Percentiles rank a stretch among this genome's conserved stretches.
These are phyloP conservation scores for Sebastolobus alascanus DNA, from an alignment of 2,797 vertebrate genomes.

Conservation along the genomic window DNA sequence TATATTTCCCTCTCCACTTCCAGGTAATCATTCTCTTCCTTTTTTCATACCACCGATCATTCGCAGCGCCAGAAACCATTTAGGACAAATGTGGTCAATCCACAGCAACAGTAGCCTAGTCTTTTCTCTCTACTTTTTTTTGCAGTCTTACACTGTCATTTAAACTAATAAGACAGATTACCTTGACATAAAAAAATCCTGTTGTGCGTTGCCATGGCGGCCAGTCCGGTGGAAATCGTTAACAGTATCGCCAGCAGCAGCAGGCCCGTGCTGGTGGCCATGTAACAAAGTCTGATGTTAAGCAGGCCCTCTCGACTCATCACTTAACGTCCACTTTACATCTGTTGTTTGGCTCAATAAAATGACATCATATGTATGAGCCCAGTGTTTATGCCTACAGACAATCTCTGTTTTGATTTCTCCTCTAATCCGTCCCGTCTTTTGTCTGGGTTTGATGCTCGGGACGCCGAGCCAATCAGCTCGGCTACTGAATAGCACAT, in stretches of 20 bases:
- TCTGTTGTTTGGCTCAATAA: slow-evolving; percentile 22
- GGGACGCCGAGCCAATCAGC: slow-evolving; percentile 43
- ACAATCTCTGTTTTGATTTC: slow-evolving; percentile 48
- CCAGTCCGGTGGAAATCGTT: slow-evolving; percentile 1
- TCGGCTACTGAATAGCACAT: slow-evolving; percentile 36
- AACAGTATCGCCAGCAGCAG: not conserved
- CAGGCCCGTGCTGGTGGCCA: slow-evolving; percentile 1
- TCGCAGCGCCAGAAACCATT: not conserved
- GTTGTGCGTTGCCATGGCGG: slow-evolving; percentile 20
- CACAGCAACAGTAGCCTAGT: not conserved
- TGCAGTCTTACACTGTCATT: not conserved
- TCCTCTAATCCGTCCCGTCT: slow-evolving; percentile 26
- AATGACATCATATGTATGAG: slow-evolving; percentile 26
- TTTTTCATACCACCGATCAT: not conserved
- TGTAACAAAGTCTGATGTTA: not conserved
- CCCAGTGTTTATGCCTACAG: slow-evolving; percentile 43
- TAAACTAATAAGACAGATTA: slow-evolving; percentile 14
- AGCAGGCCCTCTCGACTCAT: not conserved
- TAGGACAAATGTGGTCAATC: not conserved
- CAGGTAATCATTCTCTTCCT: not conserved
- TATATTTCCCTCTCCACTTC: not conserved
- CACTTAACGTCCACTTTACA: slow-evolving; percentile 23
- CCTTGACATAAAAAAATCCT: slow-evolving; percentile 8
- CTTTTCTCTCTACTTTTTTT: not conserved
- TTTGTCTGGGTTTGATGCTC: slow-evolving; percentile 41